Evolutionary conservation across 2,888 invertebrate genomes (phyloP).

Genomic region (Sinopyrophorus schimmeli): DNA sequence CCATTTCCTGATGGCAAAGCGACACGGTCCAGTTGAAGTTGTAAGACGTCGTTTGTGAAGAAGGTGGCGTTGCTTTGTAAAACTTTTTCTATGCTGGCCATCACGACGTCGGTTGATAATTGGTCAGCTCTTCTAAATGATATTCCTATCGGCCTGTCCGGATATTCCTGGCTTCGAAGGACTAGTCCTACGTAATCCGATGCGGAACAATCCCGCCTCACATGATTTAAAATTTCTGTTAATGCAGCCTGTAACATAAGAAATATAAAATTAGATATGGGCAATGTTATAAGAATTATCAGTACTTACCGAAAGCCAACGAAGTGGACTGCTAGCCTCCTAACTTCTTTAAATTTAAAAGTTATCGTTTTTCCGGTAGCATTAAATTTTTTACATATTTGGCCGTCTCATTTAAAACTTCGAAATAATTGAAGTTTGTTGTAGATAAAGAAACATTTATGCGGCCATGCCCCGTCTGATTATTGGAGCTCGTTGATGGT

Average conservation of each 20-base stretch:
- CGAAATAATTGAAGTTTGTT: too few species aligned
- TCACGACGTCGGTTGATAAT: background rate
- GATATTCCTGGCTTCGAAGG: background rate
- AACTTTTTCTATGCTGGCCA: background rate
- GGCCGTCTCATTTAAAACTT: too few species aligned
- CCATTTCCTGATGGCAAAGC: background rate
- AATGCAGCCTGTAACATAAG: constrained; percentile 6
- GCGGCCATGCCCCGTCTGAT: too few species aligned
- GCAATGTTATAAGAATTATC: too few species aligned
- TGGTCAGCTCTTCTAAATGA: constrained; percentile 5
- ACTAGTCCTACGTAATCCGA: constrained; percentile 4
- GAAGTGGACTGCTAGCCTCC: too few species aligned
- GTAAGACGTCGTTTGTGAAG: background rate
- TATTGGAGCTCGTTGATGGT: too few species aligned
- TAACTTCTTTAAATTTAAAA: too few species aligned
- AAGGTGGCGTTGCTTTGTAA: constrained; percentile 3
- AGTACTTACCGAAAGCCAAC: too few species aligned
- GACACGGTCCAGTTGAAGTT: background rate
- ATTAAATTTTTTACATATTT: too few species aligned
- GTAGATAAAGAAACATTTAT: too few species aligned
- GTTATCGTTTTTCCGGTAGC: too few species aligned
- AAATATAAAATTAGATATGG: too few species aligned
- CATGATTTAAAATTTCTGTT: background rate
- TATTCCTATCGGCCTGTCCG: background rate
- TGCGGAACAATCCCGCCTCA: background rate